These are phyloP conservation scores for Agrilus cyanescens DNA, from an alignment of 2,888 invertebrate species.

Conservation along the genomic window DNA sequence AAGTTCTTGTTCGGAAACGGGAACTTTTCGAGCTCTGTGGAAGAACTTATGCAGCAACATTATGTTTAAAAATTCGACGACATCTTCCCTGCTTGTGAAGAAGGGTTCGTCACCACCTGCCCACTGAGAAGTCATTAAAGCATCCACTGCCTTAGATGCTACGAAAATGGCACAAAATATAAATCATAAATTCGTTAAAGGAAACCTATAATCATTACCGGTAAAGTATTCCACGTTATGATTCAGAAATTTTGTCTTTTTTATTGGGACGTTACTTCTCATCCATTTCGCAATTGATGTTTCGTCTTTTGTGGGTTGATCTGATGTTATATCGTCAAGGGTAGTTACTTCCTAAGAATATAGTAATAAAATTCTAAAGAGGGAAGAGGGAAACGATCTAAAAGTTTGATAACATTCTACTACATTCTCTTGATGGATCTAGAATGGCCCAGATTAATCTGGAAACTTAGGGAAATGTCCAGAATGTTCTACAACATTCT, in stretches of 20 bases:
- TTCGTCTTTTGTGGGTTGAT: constrained; percentile 74
- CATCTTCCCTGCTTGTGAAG: constrained; percentile 72
- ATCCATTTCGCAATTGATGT: constrained; percentile 90
- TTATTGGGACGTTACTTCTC: constrained; percentile 83
- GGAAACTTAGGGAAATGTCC: too few species aligned
- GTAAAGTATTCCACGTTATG: constrained; percentile 97
- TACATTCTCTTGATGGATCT: too few species aligned
- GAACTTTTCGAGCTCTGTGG: constrained; percentile 85
- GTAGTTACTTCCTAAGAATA: too few species aligned
- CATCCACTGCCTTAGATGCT: constrained; percentile 84
- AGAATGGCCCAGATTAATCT: too few species aligned
- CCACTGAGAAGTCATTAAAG: constrained; percentile 84
- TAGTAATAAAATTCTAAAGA: too few species aligned
- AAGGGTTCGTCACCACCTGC: constrained; percentile 60
- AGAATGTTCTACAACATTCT: too few species aligned
- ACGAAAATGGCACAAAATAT: constrained; percentile 12
- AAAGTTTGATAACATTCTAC: too few species aligned
- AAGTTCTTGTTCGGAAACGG: constrained; percentile 57
- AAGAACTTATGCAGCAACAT: constrained; percentile 90
- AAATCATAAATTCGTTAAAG: neutral
- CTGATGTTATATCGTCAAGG: too few species aligned
- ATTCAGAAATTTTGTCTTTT: constrained; percentile 91
- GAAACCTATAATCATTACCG: constrained; percentile 40
- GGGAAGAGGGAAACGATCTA: too few species aligned
- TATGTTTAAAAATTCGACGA: constrained; percentile 65